phyloP scores from a whole-genome alignment of 2,113 vertebrate genomes.

The Ammodramus savannarum region DNA sequence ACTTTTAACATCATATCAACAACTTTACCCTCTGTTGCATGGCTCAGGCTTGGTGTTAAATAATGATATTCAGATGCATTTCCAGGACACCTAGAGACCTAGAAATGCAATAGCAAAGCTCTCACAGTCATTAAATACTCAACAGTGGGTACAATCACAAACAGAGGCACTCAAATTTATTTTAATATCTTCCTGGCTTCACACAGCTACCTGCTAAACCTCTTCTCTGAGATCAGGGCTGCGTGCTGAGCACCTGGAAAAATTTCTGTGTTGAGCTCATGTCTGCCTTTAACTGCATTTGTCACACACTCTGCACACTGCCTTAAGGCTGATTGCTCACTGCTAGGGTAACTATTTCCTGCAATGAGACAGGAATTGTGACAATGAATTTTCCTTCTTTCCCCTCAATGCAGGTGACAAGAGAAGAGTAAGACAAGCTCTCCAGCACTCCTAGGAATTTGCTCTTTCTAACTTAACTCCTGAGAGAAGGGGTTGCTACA shows the following conservation, averaged over 20 bases:
- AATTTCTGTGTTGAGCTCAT: neutral
- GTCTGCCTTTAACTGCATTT: neutral
- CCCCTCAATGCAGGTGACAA: neutral
- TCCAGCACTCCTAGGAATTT: neutral
- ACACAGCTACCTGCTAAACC: neutral
- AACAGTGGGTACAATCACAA: neutral
- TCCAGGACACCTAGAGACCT: constrained; percentile 61
- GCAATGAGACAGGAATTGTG: constrained; percentile 2
- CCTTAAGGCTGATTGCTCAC: constrained; percentile 2
- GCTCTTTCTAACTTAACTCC: neutral
- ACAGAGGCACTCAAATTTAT: neutral
- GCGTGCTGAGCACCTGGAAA: neutral
- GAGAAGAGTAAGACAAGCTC: neutral
- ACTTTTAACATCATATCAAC: constrained; percentile 68
- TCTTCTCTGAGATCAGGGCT: neutral
- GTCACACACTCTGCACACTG: neutral
- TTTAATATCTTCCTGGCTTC: neutral
- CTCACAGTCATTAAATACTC: neutral
- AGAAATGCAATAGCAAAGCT: constrained; percentile 8
- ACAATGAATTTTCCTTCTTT: neutral
- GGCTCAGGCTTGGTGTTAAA: constrained; percentile 63
- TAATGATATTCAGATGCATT: constrained; percentile 64
- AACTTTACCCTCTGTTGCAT: constrained; percentile 41
- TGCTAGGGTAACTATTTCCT: neutral
- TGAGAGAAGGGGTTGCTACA: neutral